Percentiles rank a stretch among this genome's conserved stretches.
These are phyloP conservation scores for Scaeva pyrastri DNA, from an alignment of 2,888 invertebrate genomes.

Conservation along the genomic window DNA sequence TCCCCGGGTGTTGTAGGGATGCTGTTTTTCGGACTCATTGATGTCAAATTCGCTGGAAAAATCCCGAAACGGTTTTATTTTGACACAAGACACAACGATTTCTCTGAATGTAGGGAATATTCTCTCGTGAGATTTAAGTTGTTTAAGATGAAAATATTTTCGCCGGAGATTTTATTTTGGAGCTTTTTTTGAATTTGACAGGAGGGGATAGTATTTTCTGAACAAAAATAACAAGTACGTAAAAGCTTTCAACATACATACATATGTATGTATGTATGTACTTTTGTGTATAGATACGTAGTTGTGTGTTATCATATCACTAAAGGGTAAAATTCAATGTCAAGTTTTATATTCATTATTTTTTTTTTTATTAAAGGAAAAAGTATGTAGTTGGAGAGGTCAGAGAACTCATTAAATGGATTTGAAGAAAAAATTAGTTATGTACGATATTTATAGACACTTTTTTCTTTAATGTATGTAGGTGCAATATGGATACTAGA, in stretches of 20 bases:
- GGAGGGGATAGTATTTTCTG: not conserved
- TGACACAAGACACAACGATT: not conserved
- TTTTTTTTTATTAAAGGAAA: not conserved
- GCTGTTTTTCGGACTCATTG: too few species aligned
- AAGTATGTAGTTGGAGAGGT: conserved; percentile 15
- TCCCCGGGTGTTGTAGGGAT: not conserved
- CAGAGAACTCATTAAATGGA: conserved; percentile 16
- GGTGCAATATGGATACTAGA: too few species aligned
- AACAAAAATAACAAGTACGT: not conserved
- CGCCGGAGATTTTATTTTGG: conserved; percentile 1
- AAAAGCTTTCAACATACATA: not conserved
- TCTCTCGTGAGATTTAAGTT: too few species aligned
- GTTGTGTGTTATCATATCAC: conserved; percentile 11
- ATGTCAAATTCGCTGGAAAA: not conserved
- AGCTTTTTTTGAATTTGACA: not conserved
- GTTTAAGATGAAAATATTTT: not conserved
- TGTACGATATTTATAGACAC: too few species aligned
- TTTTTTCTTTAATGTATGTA: too few species aligned
- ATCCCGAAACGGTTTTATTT: conserved; percentile 18
- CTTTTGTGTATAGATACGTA: not conserved
- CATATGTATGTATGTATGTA: not conserved
- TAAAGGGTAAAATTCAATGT: conserved; percentile 23
- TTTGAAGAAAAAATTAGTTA: not conserved
- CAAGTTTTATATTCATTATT: conserved; percentile 1
- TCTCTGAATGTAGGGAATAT: not conserved